Evolutionary conservation across 1,140 invertebrate species (phyloP).

Genomic region (Ganaspis sp.): DNA sequence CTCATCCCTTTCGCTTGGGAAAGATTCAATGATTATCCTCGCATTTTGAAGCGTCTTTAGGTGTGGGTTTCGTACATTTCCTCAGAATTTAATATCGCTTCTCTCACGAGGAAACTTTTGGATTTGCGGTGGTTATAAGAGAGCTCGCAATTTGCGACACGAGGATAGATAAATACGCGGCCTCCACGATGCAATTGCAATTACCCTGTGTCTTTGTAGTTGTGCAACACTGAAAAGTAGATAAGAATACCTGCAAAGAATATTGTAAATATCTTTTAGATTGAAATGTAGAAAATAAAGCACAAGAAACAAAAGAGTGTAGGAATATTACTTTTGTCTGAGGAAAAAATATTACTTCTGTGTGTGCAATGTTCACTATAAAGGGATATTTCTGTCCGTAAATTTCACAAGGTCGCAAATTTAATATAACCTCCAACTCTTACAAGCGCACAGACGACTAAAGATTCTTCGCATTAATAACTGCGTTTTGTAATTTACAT

Average conservation of each 20-base stretch:
- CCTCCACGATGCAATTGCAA: conserved; percentile 9
- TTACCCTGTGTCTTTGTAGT: conserved; percentile 11
- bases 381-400: background rate
- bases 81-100: conserved; percentile 26
- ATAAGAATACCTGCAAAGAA: background rate
- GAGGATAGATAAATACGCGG: conserved; percentile 22
- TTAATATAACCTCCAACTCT: background rate
- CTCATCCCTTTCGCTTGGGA: background rate
- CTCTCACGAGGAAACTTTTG: conserved; percentile 25
- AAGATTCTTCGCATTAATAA: background rate
- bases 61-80: conserved; percentile 21
- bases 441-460: background rate
- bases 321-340: background rate
- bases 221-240: background rate
- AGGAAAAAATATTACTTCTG: background rate
- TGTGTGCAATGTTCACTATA: background rate
- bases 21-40: conserved; percentile 27
- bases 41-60: background rate
- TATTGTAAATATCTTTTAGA: background rate
- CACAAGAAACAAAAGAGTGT: background rate
- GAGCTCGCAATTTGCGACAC: conserved; percentile 26
- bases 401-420: background rate
- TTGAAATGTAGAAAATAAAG: background rate
- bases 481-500: too few species aligned
- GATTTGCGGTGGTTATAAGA: conserved; percentile 28